These are phyloP conservation scores for Drosophila rubida DNA, from an alignment of 2,888 invertebrate genomes.

Conservation along the genomic window DNA sequence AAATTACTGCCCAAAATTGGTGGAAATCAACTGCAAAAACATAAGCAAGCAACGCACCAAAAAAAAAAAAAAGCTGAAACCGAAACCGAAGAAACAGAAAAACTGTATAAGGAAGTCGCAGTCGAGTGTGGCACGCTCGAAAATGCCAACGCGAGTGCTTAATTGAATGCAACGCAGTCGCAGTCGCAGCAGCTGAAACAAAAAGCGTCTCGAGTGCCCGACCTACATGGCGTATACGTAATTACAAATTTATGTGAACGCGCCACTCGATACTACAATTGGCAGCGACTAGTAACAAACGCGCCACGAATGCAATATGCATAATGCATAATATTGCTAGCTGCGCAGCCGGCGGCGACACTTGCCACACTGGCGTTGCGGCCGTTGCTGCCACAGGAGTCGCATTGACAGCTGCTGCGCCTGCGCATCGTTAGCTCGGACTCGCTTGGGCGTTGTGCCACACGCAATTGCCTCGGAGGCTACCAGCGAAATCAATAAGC, in stretches of 20 bases:
- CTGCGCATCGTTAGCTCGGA: conserved; percentile 34
- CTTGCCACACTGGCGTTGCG: conserved; percentile 45
- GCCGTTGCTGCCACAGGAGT: conserved; percentile 39
- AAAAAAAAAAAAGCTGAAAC: conserved; percentile 29
- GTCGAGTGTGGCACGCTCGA: conserved; percentile 53
- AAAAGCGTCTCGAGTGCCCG: conserved; percentile 36
- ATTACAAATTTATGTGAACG: conserved; percentile 76
- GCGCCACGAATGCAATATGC: conserved; percentile 47
- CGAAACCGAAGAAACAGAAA: too few species aligned
- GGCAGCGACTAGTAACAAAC: conserved; percentile 39
- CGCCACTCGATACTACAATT: conserved; percentile 54
- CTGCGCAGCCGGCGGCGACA: conserved; percentile 48
- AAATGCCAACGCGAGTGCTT: conserved; percentile 54
- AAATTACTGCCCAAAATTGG: conserved; percentile 73
- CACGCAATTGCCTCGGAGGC: conserved; percentile 49
- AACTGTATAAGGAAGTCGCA: conserved; percentile 70
- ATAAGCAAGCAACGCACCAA: conserved; percentile 26
- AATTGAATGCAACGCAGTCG: conserved; percentile 58
- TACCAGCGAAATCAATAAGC: conserved; percentile 71
- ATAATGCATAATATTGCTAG: conserved; percentile 54
- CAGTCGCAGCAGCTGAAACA: conserved; percentile 4
- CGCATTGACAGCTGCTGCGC: conserved; percentile 43
- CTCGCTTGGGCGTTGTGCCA: conserved; percentile 52
- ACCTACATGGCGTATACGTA: conserved; percentile 79
- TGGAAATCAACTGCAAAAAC: conserved; percentile 24